phyloP scores from a whole-genome alignment of 2,888 invertebrate genomes.

The Saturnia pavonia region DNA sequence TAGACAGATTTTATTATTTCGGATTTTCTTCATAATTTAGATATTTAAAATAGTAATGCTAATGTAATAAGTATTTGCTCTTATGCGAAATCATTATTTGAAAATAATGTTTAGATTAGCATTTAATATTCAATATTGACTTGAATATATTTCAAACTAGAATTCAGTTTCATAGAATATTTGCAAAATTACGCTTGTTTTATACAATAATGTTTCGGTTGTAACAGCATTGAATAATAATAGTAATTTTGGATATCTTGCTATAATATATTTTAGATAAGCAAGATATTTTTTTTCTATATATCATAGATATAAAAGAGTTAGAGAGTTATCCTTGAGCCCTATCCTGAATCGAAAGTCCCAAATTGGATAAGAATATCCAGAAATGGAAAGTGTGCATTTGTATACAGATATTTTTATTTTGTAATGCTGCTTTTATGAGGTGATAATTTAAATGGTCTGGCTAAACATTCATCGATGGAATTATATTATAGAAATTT shows the following conservation, averaged over 20 bases:
- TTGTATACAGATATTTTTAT: constrained; percentile 51
- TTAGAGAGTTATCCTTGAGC: constrained; percentile 65
- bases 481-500: neutral
- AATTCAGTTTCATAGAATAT: constrained; percentile 61
- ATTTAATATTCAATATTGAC: constrained; percentile 78
- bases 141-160: constrained; percentile 75
- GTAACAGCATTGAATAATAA: constrained; percentile 17
- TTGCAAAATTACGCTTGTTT: constrained; percentile 67
- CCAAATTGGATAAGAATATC: constrained; percentile 31
- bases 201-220: constrained; percentile 18
- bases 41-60: constrained; percentile 10
- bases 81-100: constrained; percentile 41
- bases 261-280: constrained; percentile 26
- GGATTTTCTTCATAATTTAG: constrained; percentile 18
- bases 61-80: constrained; percentile 13
- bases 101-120: constrained; percentile 62
- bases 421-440: constrained; percentile 21
- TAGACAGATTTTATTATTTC: constrained; percentile 12
- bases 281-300: constrained; percentile 36
- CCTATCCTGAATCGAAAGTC: constrained; percentile 56
- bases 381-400: constrained; percentile 76
- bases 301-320: constrained; percentile 33
- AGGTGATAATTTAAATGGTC: neutral
- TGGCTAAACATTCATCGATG: neutral
- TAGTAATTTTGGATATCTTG: constrained; percentile 6